Evolutionary conservation across 2,888 invertebrate genomes (phyloP).

Genomic region (Drosophila borborema): DNA sequence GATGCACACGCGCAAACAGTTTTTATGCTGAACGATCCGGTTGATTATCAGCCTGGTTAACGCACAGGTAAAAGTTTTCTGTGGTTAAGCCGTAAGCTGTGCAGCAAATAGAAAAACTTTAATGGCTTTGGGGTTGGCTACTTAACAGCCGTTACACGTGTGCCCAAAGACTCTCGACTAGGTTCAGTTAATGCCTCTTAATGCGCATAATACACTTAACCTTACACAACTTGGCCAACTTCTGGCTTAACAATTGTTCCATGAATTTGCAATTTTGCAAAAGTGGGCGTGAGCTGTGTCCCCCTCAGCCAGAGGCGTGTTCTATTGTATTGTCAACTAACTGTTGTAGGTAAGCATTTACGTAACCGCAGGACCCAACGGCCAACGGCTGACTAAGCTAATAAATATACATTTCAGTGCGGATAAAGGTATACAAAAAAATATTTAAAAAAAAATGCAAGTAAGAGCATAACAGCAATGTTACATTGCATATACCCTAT

Average conservation of each 20-base stretch:
- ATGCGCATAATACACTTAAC: slow-evolving; percentile 72
- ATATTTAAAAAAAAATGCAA: background rate
- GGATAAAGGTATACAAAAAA: background rate
- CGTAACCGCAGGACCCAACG: slow-evolving; percentile 28
- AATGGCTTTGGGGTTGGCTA: slow-evolving; percentile 48
- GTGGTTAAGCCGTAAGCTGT: slow-evolving; percentile 41
- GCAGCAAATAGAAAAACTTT: slow-evolving; percentile 59
- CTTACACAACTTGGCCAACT: slow-evolving; percentile 54
- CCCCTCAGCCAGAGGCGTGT: background rate
- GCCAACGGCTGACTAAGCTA: slow-evolving; percentile 29
- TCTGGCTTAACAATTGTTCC: slow-evolving; percentile 73
- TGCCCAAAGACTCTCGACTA: slow-evolving; percentile 53
- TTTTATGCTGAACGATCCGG: slow-evolving; percentile 29
- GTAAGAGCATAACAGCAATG: background rate
- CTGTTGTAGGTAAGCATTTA: slow-evolving; percentile 32
- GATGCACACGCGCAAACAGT: slow-evolving; percentile 25
- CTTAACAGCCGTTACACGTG: slow-evolving; percentile 70
- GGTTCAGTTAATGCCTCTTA: slow-evolving; percentile 53
- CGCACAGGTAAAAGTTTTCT: slow-evolving; percentile 41
- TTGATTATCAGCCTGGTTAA: slow-evolving; percentile 53
- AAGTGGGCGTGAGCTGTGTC: background rate
- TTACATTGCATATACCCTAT: background rate
- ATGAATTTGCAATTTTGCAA: slow-evolving; percentile 66
- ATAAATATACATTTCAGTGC: slow-evolving; percentile 40
- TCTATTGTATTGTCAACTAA: slow-evolving; percentile 37